Percentiles rank a stretch among this genome's conserved stretches.
These are phyloP conservation scores for Eptatretus atami DNA, from an alignment of 2,797 vertebrate genomes.

Conservation along the genomic window DNA sequence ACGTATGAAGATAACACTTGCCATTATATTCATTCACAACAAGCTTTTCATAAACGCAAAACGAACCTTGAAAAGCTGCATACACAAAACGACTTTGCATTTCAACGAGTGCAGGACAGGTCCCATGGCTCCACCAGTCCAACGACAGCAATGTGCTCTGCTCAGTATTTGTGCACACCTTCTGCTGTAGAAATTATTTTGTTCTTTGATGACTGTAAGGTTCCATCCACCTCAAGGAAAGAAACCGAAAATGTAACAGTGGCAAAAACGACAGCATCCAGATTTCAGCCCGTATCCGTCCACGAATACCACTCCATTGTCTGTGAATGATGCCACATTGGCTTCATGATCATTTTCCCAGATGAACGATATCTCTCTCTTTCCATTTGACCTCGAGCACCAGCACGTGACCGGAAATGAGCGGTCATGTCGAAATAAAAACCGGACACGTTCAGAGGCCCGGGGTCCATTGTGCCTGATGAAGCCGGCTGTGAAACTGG, in stretches of 20 bases:
- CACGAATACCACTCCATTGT: constrained; percentile 23
- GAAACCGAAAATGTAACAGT: constrained; percentile 29
- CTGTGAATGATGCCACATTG: constrained; percentile 20
- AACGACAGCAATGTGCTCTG: constrained; percentile 24
- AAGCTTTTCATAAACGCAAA: too few species aligned
- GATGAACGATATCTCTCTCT: too few species aligned
- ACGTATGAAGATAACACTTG: too few species aligned
- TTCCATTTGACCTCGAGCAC: too few species aligned
- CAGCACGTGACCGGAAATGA: too few species aligned
- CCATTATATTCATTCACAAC: too few species aligned
- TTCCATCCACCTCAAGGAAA: constrained; percentile 17
- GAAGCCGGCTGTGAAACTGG: too few species aligned
- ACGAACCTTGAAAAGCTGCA: constrained; percentile 27
- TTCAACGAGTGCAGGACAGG: constrained; percentile 30
- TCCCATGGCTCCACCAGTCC: constrained; percentile 28
- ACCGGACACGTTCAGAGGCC: too few species aligned
- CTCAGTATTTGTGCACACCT: constrained; percentile 21
- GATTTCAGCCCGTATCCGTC: constrained; percentile 18
- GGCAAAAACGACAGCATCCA: constrained; percentile 31
- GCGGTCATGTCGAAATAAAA: too few species aligned
- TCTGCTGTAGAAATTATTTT: constrained; percentile 25
- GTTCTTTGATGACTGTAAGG: constrained; percentile 21
- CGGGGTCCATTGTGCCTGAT: too few species aligned
- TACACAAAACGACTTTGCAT: constrained; percentile 30
- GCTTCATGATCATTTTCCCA: constrained; percentile 23